Base-by-base conservation (phyloP, 1,140 invertebrate species). In the Apis laboriosa region DNA sequence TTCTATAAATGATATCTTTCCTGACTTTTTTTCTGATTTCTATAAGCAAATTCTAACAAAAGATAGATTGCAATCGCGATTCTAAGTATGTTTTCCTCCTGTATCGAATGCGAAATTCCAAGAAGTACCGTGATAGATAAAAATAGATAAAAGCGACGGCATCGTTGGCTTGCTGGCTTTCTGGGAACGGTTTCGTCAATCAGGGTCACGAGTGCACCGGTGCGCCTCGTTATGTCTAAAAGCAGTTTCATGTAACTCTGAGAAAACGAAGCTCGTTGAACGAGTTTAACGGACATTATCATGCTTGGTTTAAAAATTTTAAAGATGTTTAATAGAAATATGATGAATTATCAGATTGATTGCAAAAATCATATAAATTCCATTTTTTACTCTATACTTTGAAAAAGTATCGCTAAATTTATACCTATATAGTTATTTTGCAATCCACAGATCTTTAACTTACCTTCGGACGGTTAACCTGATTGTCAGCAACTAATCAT, bases 61-160 rank as follows among this genome's bases (percentile, higher is more conserved):
- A 74, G 60, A 56, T 58, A 67, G 34, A 58, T 34, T 61, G 72
- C 80, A 19, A 5, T 60, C n/a, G 61, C 28, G 43, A 28, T n/a
- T 43, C 34, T 43, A 43, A 43, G 34, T 55, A 34, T 28, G 64
- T 60, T 73, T 77, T 81, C 64, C 15, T 43, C 5, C 1, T 8
- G 55, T 74, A n/a, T 68, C 74, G 43, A 9, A 68, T 55, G 73
- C 15, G 2, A 58, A 58, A 53, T 82, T 77, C 80, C 15, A 24
- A 68, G 80, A 82, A 82, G 55, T 28, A 19, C 43, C 5, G 56
- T 21, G 80, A 82, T 77, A 82, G 80, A 77, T 82, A 82, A 82
- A 82, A 82, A 82, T 82, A 82, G 80, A 82, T 82, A 82, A 82
- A 82, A 82, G 73, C 64, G 63, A 80, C 63, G 79, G 63, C 19